Percentiles rank a stretch among this genome's conserved stretches.
These are phyloP conservation scores for Patiria pectinifera DNA, from an alignment of 53 echinoderm and acorn worm genomes.

Conservation along the genomic window DNA sequence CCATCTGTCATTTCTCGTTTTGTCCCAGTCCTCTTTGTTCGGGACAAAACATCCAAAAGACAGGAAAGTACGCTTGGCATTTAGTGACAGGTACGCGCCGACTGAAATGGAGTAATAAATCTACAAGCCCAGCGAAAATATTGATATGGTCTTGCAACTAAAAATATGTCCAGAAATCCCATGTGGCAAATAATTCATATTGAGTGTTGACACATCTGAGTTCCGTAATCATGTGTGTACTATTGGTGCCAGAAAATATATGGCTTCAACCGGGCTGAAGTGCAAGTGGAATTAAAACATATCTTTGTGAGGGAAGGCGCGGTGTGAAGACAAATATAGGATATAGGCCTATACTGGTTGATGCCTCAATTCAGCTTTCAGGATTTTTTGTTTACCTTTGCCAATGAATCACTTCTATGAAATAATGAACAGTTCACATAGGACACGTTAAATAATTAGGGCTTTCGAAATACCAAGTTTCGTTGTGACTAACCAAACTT, in stretches of 20 bases:
- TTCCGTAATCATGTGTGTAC: neutral
- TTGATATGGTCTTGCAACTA: neutral
- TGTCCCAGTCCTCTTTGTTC: neutral
- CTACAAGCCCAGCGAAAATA: neutral
- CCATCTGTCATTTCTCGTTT: slow-evolving; percentile 19
- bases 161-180: neutral
- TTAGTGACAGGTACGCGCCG: neutral
- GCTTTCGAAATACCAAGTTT: no score
- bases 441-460: neutral
- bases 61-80: neutral
- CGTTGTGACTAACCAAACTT: no score
- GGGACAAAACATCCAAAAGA: neutral
- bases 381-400: neutral
- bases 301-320: neutral
- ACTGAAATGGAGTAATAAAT: neutral
- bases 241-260: neutral
- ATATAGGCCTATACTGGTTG: neutral
- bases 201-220: neutral
- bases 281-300: no score
- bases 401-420: neutral
- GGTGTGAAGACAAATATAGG: neutral
- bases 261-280: neutral
- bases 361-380: neutral
- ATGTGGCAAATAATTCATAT: slow-evolving; percentile 3
- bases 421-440: neutral